Evolutionary conservation across 2,113 vertebrate species (phyloP), one percentile per base, ranked within the genome.

Genomic region (Lampris megalopsis): DNA sequence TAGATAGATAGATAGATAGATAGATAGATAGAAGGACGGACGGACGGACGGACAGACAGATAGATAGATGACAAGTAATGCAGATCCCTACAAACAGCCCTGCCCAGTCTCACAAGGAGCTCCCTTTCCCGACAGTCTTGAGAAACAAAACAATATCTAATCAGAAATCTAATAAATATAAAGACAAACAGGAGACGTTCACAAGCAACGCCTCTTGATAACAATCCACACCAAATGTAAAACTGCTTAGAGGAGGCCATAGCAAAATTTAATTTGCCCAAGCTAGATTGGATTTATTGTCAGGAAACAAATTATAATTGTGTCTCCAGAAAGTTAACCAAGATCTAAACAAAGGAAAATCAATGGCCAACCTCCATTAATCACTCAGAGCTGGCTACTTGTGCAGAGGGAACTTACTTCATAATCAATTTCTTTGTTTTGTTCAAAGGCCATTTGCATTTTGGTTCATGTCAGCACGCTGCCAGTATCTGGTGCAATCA

Each of bases 401-500:
- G 88, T 90, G 88, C 86, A 80, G 85, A 89, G 90, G 90, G 93
- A 95, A 95, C 94, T 95, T 94, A 93, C 91, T 92, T 93, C 92
- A 94, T 94, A 94, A 95, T 95, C 94, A 95, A 94, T 94, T 87
- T 94, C 93, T 94, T 95, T 95, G 94, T 95, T 94, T 94, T 92
- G 89, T 81, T 93, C 87, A 91, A 92, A 93, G 93, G 92, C 82
- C 91, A 93, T 94, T 94, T 93, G 93, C 92, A 92, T 94, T 89
- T 90, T 90, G 88, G 92, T 93, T 93, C 91, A 86, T 88, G 85
- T 86, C 86, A 88, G 87, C 81, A 89, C 85, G 91, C 92, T 89
- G 92, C 90, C 83, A 90, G 90, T 91, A 91, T 92, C 92, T 93
- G 88, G 81, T 79, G 90, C 92, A 95, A 94, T 95, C 94, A 95